phyloP scores from a whole-genome alignment of 2,113 vertebrate genomes.

The Atlantisia rogersi region DNA sequence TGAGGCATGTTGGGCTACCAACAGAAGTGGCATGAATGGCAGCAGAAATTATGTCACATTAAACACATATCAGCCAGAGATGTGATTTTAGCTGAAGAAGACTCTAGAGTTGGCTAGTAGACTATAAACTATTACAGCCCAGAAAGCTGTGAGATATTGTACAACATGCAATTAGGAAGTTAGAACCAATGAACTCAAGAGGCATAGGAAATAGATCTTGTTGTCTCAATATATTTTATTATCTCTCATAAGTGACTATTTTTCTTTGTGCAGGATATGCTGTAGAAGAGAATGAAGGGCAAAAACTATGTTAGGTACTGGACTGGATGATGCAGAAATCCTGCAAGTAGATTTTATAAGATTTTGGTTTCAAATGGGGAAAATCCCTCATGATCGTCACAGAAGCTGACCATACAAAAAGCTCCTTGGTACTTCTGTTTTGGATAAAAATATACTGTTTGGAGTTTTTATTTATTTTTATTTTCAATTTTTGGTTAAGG shows the following conservation, averaged over 20 bases:
- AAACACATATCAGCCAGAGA: background rate
- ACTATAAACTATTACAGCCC: background rate
- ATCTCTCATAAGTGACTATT: background rate
- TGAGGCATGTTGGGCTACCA: background rate
- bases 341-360: background rate
- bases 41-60: background rate
- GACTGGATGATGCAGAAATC: background rate
- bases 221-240: background rate
- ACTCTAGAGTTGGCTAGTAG: background rate
- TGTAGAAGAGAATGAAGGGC: background rate
- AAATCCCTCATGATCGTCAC: background rate
- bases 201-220: background rate
- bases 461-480: background rate
- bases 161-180: background rate
- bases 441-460: background rate
- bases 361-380: background rate
- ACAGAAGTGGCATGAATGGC: background rate
- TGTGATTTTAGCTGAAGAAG: background rate
- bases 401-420: background rate
- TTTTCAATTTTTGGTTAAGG: background rate
- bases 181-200: background rate
- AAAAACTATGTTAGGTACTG: background rate
- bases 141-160: background rate
- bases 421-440: background rate
- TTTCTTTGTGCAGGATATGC: background rate